These are phyloP conservation scores for Drosophila longiperda DNA, from an alignment of 2,888 invertebrate species.

Conservation along the genomic window DNA sequence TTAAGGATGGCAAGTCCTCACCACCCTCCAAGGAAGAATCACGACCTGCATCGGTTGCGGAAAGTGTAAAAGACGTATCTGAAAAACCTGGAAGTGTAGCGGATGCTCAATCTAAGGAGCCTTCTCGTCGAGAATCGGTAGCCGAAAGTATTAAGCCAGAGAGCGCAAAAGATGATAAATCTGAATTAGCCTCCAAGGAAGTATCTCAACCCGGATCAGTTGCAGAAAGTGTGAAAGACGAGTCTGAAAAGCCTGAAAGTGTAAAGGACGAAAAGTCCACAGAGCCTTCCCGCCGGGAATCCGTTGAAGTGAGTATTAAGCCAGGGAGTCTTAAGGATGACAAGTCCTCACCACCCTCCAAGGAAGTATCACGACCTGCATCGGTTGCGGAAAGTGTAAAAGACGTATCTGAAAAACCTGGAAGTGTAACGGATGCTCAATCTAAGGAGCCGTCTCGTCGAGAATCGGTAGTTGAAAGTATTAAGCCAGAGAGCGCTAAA, in stretches of 20 bases:
- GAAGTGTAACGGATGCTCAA: background rate
- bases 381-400: background rate
- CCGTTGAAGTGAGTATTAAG: background rate
- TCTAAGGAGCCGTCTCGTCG: accelerated
- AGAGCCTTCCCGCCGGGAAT: background rate
- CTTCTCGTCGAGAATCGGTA: slow-evolving; percentile 29
- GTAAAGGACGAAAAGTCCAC: background rate
- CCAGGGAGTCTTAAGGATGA: background rate
- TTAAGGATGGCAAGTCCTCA: slow-evolving; percentile 36
- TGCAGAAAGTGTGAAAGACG: slow-evolving; percentile 22
- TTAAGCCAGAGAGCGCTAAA: too few relatives aligned
- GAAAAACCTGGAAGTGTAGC: slow-evolving; percentile 24
- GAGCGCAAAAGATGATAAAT: slow-evolving; percentile 1
- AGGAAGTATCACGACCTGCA: background rate
- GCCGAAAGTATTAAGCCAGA: background rate
- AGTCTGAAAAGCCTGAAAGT: background rate
- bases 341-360: background rate
- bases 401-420: background rate
- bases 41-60: slow-evolving; percentile 32
- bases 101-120: slow-evolving; percentile 25
- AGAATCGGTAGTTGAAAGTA: too few relatives aligned
- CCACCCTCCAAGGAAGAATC: slow-evolving; percentile 32
- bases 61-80: slow-evolving; percentile 27
- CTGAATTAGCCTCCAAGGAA: slow-evolving; percentile 21
- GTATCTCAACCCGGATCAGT: slow-evolving; percentile 38